A percentile compares a stretch with the other conserved stretches of the same genome.
Conservation (phyloP, 2,888 invertebrate species). For the Caenorhabditis sulstoni region DNA sequence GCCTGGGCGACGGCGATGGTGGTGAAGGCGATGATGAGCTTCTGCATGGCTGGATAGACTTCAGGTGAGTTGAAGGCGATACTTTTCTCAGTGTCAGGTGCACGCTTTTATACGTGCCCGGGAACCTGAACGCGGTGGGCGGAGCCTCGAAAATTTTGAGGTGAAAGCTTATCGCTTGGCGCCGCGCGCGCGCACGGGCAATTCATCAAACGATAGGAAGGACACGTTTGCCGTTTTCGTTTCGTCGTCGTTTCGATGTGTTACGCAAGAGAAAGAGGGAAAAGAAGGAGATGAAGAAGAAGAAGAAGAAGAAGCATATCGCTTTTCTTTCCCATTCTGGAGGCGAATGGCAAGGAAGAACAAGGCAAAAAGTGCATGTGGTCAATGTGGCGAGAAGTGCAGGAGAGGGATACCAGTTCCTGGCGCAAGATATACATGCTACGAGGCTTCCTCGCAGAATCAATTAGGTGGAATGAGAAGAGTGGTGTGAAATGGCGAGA, state of each 20-base stretch:
- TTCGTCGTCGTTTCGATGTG: too few relatives aligned
- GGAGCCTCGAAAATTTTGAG: not conserved
- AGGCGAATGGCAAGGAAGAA: too few relatives aligned
- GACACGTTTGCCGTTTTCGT: constrained; percentile 28
- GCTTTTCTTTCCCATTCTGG: too few relatives aligned
- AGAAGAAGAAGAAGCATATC: too few relatives aligned
- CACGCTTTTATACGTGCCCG: constrained; percentile 33
- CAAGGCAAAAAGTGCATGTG: constrained; percentile 36
- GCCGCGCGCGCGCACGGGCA: constrained; percentile 14
- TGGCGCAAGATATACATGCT: constrained; percentile 26
- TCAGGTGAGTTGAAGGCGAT: constrained; percentile 16
- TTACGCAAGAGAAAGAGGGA: too few relatives aligned
- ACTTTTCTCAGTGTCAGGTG: constrained; percentile 5
- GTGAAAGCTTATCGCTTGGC: constrained; percentile 41
- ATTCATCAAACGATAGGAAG: constrained; percentile 47
- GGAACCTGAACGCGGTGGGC: constrained; percentile 27
- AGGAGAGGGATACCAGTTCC: constrained; percentile 25
- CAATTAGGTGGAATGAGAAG: constrained; percentile 27
- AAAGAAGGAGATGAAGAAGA: constrained; percentile 18
- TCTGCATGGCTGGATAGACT: constrained; percentile 60
- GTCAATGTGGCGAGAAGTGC: constrained; percentile 51
- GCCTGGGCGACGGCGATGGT: constrained; percentile 59
- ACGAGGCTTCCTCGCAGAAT: constrained; percentile 31
- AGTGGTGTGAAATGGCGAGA: constrained; percentile 28
- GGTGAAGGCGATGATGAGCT: constrained; percentile 64